These are phyloP conservation scores for Trematomus loennbergii DNA, from an alignment of 2,113 vertebrate species.

Conservation along the genomic window DNA sequence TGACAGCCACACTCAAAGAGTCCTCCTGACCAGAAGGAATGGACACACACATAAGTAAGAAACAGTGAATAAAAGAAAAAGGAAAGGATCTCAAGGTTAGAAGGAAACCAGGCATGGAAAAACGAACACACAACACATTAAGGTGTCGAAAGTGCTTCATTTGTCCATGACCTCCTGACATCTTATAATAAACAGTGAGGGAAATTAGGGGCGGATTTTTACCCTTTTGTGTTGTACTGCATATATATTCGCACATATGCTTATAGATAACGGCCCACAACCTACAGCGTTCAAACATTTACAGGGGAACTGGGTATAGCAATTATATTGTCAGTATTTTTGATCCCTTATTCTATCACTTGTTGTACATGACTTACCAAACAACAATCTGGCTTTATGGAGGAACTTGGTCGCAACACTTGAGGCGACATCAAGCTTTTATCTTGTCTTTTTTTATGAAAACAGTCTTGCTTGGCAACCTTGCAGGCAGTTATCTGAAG, in stretches of 20 bases:
- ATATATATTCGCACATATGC: background rate
- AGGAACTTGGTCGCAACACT: background rate
- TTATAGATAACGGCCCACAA: background rate
- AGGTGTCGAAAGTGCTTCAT: slow-evolving; percentile 24
- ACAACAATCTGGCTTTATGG: background rate
- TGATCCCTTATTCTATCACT: background rate
- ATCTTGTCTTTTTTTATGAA: no score
- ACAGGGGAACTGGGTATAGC: no score
- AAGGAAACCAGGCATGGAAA: slow-evolving; percentile 31
- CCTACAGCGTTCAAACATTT: no score
- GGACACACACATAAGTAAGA: background rate
- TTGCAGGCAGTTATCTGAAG: background rate
- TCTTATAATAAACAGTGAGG: slow-evolving; percentile 11
- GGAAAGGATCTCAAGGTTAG: slow-evolving; percentile 42
- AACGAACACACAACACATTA: slow-evolving; percentile 6
- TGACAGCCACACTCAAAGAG: slow-evolving; percentile 59
- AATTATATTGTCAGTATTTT: no score
- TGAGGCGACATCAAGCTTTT: no score
- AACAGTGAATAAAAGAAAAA: slow-evolving; percentile 12
- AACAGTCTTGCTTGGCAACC: no score
- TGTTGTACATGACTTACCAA: background rate
- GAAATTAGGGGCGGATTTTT: background rate
- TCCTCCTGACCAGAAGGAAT: slow-evolving; percentile 39
- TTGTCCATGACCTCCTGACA: slow-evolving; percentile 30
- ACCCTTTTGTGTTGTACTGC: background rate